Base-by-base conservation (phyloP, 2,888 invertebrate species). In the Beris chalybata region DNA sequence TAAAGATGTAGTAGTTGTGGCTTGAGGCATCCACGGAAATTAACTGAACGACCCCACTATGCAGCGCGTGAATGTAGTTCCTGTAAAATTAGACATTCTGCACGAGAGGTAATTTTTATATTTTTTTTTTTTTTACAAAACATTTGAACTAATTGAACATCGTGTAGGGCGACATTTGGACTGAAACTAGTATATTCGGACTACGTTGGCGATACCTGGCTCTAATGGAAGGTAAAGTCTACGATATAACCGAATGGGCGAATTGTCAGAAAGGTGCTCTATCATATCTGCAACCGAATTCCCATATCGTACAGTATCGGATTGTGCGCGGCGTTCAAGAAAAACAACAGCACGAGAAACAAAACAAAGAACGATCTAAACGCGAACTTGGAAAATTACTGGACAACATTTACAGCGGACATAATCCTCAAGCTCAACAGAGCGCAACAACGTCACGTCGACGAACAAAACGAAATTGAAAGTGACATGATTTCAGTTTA, bases 201-300 rank as follows among this genome's bases (percentile, higher is more conserved):
- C 87, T 95, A 73, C 86, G 92, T 56, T 95, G 95, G 90, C 91
- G 93, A 83, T 97, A 96, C 84, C 94, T 92, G 81, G 95, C 97
- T 63, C 93, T 95, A 75, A 96, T 97, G 95, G 96, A 97, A 80
- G 94, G 94, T 65, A 91, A 91, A 70, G 92, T 97, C 38, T 97
- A 94, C 80, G 95, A 97, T 82, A 95, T 97, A 74, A 96, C 95
- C 54, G 95, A 96, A 81, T 97, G 97, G 97, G 97, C 96, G 29
- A 91, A 92, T 71, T 97, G 97, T 81, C 95, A 96, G 67, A 80
- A 80, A 67, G 80, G 81, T 13, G 81, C 81, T 4, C 71, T 81
- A 48, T 77, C 80, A 31, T 95, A 95, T 82, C 84, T 96, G 72
- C 89, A 92, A 81, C 92, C 95, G 12, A 93, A 95, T 82, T 91